Evolutionary conservation across 2,888 invertebrate genomes (phyloP).

Genomic region (Acanthococcus lagerstroemiae): DNA sequence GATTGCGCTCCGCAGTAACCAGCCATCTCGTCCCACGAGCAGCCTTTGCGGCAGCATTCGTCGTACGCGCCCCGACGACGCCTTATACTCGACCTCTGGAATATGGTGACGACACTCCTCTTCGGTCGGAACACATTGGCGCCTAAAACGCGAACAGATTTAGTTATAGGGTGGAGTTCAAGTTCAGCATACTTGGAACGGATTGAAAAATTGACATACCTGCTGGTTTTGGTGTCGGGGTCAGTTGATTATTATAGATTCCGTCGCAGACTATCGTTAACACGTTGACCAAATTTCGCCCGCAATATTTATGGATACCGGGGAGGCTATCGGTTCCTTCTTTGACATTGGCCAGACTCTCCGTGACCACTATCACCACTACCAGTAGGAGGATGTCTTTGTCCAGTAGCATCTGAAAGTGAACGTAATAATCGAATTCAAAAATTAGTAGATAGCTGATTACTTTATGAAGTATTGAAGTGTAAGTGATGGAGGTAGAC

Average conservation of each 20-base stretch:
- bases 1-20: slow-evolving; percentile 27
- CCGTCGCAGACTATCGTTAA: slow-evolving; percentile 24
- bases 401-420: too few species aligned
- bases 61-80: slow-evolving; percentile 22
- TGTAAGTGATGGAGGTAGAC: too few species aligned
- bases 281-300: slow-evolving; percentile 21
- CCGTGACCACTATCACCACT: too few species aligned
- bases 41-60: slow-evolving; percentile 28
- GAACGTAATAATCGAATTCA: too few species aligned
- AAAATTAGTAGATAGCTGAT: too few species aligned
- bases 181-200: background rate
- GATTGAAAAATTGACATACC: background rate
- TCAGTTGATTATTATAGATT: slow-evolving; percentile 10
- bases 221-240: background rate
- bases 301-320: slow-evolving; percentile 21
- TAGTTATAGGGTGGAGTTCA: background rate
- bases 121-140: background rate
- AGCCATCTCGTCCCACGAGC: slow-evolving; percentile 17
- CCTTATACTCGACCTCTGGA: background rate
- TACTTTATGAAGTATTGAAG: too few species aligned
- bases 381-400: too few species aligned
- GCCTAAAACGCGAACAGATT: background rate
- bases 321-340: too few species aligned
- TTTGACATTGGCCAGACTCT: background rate
- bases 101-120: slow-evolving; percentile 11